Base-by-base conservation (phyloP, 2,888 invertebrate genomes). In the Dorcus hopei region DNA sequence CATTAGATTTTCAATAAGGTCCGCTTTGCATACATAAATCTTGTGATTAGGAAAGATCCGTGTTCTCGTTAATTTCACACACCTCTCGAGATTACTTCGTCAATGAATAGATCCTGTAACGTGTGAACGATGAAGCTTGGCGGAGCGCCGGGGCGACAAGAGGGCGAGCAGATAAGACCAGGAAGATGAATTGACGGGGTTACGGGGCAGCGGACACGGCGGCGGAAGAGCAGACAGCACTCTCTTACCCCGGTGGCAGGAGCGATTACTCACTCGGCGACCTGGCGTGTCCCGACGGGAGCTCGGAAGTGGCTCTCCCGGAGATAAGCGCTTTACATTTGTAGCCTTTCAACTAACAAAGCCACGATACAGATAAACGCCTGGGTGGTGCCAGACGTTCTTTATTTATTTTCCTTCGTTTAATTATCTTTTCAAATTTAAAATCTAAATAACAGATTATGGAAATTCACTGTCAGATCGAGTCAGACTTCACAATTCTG, bases 291-390 rank as follows among this genome's bases (percentile, higher is more conserved):
- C 72, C 71, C 70, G 69, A 65, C 70, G 70, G 71, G 70, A 65
- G 63, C 66, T 64, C 74, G 74, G 76, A 76, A 75, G 74, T 75
- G 74, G 71, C 72, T 73, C 75, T 70, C 70, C 73, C 72, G 68
- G 69, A 74, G 77, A 77, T 77, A 77, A 76, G 74, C 74, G 74
- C 72, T 75, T 74, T 74, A 76, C 76, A 76, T 76, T 76, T 76
- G 76, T 76, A 73, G 70, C 72, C 71, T 74, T 75, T 75, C 73
- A 72, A 65, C 70, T 67, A 68, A 67, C 69, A 71, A 66, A 68
- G 68, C 68, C 66, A 65, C 65, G 66, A 68, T 66, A 67, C 68
- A 67, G 67, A 68, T 65, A 68, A 68, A 69, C 65, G 66, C 59
- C 52, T 58, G 62, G 61, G 61, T 61, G 63, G 58, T 63, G 45